Evolutionary conservation across 2,113 vertebrate species (phyloP).

Genomic region (Noctilio leporinus): DNA sequence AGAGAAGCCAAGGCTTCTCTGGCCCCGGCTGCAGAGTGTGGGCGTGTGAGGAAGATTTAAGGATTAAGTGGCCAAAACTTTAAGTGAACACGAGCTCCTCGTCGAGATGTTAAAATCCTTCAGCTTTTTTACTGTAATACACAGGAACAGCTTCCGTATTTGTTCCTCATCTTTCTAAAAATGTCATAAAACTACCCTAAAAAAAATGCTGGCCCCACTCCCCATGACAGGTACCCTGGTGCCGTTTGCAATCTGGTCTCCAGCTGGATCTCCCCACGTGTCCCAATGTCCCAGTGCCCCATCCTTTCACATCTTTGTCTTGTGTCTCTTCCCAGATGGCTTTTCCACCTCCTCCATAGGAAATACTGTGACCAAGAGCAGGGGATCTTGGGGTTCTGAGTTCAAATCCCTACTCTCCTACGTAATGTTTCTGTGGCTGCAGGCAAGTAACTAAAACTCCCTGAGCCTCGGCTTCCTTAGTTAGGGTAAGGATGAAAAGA

Average conservation of each 20-base stretch:
- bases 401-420: neutral
- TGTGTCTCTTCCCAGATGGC: neutral
- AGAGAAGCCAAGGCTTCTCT: slow-evolving; percentile 14
- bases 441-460: neutral
- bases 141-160: neutral
- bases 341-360: neutral
- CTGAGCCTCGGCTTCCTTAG: neutral
- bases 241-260: neutral
- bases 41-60: slow-evolving; percentile 14
- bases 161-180: neutral
- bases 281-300: neutral
- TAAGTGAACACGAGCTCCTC: slow-evolving; percentile 45
- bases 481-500: neutral
- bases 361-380: neutral
- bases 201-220: neutral
- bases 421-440: neutral
- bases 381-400: neutral
- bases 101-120: slow-evolving; percentile 11
- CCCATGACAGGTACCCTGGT: neutral
- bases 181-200: neutral
- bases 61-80: slow-evolving; percentile 49
- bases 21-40: slow-evolving; percentile 16
- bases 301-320: neutral
- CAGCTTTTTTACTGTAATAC: neutral
- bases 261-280: neutral